Percentiles rank a stretch among this genome's conserved stretches.
These are phyloP conservation scores for Clarias gariepinus DNA, from an alignment of 2,113 vertebrate genomes.

Conservation along the genomic window DNA sequence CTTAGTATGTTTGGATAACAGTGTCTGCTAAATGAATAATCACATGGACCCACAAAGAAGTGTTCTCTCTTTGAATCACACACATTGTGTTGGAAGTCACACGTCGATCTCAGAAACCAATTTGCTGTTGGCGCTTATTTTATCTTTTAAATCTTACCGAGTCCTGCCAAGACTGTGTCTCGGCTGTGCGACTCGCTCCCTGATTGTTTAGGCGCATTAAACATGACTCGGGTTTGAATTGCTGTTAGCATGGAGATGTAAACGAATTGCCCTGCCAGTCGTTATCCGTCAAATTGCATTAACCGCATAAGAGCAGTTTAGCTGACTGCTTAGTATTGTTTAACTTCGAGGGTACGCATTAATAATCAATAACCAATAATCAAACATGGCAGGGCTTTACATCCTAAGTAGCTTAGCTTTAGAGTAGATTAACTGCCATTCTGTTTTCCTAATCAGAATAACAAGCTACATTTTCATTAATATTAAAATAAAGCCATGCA, in stretches of 20 bases:
- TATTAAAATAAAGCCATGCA: background rate
- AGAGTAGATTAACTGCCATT: background rate
- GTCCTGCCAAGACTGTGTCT: background rate
- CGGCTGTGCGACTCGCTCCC: background rate
- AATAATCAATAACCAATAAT: conserved; percentile 1
- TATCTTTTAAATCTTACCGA: conserved; percentile 12
- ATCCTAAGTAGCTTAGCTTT: background rate
- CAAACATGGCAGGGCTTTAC: background rate
- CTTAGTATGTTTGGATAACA: background rate
- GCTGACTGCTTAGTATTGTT: background rate
- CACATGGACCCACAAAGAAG: background rate
- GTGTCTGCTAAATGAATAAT: conserved; percentile 1
- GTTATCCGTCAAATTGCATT: background rate
- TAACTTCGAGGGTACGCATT: background rate
- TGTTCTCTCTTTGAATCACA: background rate
- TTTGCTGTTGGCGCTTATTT: background rate
- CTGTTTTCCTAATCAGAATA: background rate
- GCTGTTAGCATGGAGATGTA: background rate
- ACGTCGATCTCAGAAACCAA: background rate
- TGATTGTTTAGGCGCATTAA: background rate
- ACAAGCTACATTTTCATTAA: background rate
- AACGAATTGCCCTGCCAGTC: background rate
- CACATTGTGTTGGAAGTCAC: background rate
- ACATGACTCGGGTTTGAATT: background rate
- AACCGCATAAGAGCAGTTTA: background rate